phyloP scores from a whole-genome alignment of 2,113 vertebrate species.

The Edolisoma coerulescens region DNA sequence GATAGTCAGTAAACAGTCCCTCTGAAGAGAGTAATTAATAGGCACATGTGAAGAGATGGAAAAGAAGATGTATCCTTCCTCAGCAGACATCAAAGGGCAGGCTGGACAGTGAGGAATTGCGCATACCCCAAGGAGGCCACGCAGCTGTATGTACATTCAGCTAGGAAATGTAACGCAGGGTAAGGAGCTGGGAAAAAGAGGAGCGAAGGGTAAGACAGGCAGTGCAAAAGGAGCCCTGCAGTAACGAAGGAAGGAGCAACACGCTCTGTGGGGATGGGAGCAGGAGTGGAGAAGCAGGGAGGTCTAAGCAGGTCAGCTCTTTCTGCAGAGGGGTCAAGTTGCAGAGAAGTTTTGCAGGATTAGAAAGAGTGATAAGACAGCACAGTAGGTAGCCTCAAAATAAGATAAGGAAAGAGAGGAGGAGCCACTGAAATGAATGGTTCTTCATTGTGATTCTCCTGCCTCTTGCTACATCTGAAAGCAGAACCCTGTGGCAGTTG shows the following conservation, averaged over 20 bases:
- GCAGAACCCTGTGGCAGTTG: conserved; percentile 42
- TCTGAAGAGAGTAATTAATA: conserved; percentile 69
- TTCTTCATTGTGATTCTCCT: not conserved
- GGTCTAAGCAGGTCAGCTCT: not conserved
- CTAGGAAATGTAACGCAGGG: not conserved
- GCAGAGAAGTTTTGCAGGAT: conserved; percentile 31
- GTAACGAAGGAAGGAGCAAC: not conserved
- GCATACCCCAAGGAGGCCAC: not conserved
- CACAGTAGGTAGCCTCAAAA: conserved; percentile 37
- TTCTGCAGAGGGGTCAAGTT: not conserved
- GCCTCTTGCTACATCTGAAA: conserved; percentile 24
- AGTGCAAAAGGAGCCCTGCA: not conserved
- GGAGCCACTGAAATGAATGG: not conserved
- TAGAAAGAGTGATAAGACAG: conserved; percentile 34
- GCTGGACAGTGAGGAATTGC: conserved; percentile 48
- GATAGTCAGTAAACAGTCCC: conserved; percentile 62
- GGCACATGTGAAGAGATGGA: conserved; percentile 65
- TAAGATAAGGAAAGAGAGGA: conserved; percentile 34
- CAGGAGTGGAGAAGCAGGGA: not conserved
- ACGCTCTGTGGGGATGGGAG: not conserved
- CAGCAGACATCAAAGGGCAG: conserved; percentile 62
- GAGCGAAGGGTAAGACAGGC: not conserved
- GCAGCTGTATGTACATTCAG: not conserved
- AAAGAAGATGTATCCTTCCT: conserved; percentile 51
- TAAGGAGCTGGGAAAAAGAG: not conserved